Evolutionary conservation across 2,888 invertebrate species (phyloP), one percentile per base, ranked within the genome.

Genomic region (Trichopria drosophilae): DNA sequence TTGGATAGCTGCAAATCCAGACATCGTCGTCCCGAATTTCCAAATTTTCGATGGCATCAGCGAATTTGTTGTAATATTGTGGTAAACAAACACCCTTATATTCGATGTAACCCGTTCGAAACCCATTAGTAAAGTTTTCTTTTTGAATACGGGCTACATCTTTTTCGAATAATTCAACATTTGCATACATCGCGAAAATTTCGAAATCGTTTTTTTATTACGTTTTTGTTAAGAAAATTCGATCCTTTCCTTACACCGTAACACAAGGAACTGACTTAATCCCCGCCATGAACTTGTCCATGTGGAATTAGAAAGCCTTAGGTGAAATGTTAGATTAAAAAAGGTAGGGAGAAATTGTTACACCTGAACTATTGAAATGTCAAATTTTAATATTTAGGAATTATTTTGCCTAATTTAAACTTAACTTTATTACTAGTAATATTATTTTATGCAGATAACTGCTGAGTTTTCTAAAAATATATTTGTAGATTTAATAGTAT

Each of bases 1-100:
- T 82, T 1, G 81, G 81, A 67, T 79, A 81, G 59, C 79, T 80
- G 58, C 78, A 77, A 2, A 82, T 75, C 80, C 80, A 82, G 20
- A 81, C 64, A 55, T 82, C 82, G 32, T 79, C 78, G 18, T 80
- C 75, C 4, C 73, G 65, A 3, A 81, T 76, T 44, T 77, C 67
- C 64, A 80, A 76, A 55, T 78, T 71, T 39, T 76, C 72, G 20
- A 81, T 77, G 7, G 66, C 66, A 15, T 76, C 66, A 6, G 72
- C 68, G 52, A 78, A 71, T 23, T 76, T 69, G 19, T 64, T 51
- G 51, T 72, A 79, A 53, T 76, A 67, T 47, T 73, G 63, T 0
- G 79, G 78, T 60, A 80, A 60, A 12, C 76, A 73, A 22, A 72
- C 66, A 6, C 76, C 78, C n/a, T 74, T 55, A 13, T 65, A 53